These are phyloP conservation scores for Prionailurus viverrinus DNA, from an alignment of 2,113 vertebrate species.

Conservation along the genomic window DNA sequence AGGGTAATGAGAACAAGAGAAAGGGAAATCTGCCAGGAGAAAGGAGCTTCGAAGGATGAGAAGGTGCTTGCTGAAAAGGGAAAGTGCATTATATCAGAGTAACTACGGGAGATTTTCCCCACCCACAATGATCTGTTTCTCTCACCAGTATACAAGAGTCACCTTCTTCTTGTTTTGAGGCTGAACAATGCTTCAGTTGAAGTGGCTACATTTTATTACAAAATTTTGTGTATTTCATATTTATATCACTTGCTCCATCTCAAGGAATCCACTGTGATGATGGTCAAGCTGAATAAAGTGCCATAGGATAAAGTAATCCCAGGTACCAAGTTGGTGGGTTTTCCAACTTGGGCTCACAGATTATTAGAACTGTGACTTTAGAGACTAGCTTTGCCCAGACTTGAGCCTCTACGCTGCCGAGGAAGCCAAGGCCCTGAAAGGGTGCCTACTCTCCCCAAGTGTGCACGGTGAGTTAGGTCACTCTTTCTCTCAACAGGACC, in stretches of 20 bases:
- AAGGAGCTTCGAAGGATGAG: not conserved
- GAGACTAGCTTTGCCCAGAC: not conserved
- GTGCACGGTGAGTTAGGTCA: not conserved
- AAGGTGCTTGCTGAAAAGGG: not conserved
- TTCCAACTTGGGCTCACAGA: not conserved
- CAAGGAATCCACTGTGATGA: not conserved
- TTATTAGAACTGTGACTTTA: not conserved
- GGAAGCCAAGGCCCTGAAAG: not conserved
- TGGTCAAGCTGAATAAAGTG: not conserved
- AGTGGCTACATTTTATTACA: not conserved
- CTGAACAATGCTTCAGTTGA: not conserved
- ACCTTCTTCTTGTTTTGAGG: not conserved
- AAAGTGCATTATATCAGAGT: not conserved
- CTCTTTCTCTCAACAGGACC: constrained; percentile 2
- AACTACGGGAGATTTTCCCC: not conserved
- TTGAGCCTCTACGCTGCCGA: not conserved
- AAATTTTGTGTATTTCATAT: not conserved
- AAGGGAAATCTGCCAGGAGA: not conserved
- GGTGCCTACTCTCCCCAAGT: not conserved
- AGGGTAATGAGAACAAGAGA: not conserved
- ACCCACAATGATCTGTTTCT: not conserved
- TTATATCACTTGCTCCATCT: not conserved
- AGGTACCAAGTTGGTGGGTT: not conserved
- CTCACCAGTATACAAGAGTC: no score
- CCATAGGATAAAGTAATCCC: not conserved